Percentiles rank a stretch among this genome's conserved stretches.
Evolutionary conservation across 2,797 vertebrate genomes (phyloP).

Genomic region (Antennarius maculatus): DNA sequence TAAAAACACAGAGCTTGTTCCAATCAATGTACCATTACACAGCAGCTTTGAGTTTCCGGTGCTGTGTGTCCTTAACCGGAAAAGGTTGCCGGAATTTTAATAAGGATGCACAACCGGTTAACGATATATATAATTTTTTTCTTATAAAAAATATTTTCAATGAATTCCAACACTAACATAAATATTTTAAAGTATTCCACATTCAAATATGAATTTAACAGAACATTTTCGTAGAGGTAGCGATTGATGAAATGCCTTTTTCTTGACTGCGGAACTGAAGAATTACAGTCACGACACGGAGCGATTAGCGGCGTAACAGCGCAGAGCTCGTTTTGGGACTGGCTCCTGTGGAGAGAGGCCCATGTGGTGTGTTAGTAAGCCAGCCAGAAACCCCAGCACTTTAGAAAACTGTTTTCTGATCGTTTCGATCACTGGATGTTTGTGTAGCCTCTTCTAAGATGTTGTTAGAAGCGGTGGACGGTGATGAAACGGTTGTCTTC

Average conservation of each 20-base stretch:
- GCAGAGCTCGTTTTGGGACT: constrained; percentile 19
- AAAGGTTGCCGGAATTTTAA: constrained; percentile 43
- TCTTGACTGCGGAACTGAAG: constrained; percentile 18
- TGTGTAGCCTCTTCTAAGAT: constrained; percentile 57
- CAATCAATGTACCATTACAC: constrained; percentile 75
- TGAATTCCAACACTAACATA: no score
- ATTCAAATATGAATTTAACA: no score
- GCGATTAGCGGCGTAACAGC: constrained; percentile 29
- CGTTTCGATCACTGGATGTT: constrained; percentile 44
- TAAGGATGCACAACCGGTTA: background rate
- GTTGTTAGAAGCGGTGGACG: constrained; percentile 79
- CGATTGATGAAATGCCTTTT: accelerated
- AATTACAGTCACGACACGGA: constrained; percentile 23
- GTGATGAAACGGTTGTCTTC: constrained; percentile 74
- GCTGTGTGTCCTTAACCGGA: constrained; percentile 49
- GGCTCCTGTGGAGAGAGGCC: constrained; percentile 66
- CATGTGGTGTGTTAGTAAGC: constrained; percentile 75
- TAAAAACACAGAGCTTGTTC: background rate
- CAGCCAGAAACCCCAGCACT: constrained; percentile 47
- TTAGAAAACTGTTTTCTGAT: constrained; percentile 27
- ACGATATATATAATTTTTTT: no score
- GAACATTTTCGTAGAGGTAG: accelerated
- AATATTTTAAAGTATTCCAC: no score
- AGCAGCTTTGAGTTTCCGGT: constrained; percentile 82
- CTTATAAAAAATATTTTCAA: no score